phyloP scores from a whole-genome alignment of 1,140 invertebrate species.

The Lepeophtheirus salmonis region DNA sequence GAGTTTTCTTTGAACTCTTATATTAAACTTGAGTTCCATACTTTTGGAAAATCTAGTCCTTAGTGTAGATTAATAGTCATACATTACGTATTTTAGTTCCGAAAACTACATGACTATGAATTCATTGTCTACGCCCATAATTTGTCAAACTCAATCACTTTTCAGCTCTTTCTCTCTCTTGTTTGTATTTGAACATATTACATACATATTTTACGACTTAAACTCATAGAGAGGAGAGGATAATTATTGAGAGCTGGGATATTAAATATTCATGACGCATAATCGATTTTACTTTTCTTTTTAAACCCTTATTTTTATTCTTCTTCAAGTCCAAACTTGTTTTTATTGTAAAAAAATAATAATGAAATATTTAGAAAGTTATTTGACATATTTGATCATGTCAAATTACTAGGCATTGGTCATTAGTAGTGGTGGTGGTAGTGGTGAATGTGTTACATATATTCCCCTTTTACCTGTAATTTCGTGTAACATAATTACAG shows the following conservation, averaged over 20 bases:
- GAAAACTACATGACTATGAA: too few relatives aligned
- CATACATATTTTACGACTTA: not conserved
- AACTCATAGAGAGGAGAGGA: not conserved
- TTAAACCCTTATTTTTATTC: not conserved
- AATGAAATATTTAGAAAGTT: not conserved
- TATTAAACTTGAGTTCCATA: too few relatives aligned
- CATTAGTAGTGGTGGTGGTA: not conserved
- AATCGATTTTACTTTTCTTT: not conserved
- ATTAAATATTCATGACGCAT: not conserved
- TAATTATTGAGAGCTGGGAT: not conserved
- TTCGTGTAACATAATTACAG: not conserved
- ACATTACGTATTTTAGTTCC: too few relatives aligned
- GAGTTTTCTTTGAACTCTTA: too few relatives aligned
- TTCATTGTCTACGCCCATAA: too few relatives aligned
- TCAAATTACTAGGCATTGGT: not conserved
- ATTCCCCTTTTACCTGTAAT: not conserved
- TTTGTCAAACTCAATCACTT: too few relatives aligned
- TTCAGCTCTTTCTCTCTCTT: too few relatives aligned
- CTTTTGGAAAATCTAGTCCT: too few relatives aligned
- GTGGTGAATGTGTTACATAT: too few relatives aligned
- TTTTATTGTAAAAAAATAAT: not conserved
- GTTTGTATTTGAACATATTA: too few relatives aligned
- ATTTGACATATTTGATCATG: not conserved
- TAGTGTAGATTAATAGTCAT: too few relatives aligned
- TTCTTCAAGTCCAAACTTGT: not conserved